Conservation (phyloP, 2,888 invertebrate species). For the Temnothorax ravouxi region DNA sequence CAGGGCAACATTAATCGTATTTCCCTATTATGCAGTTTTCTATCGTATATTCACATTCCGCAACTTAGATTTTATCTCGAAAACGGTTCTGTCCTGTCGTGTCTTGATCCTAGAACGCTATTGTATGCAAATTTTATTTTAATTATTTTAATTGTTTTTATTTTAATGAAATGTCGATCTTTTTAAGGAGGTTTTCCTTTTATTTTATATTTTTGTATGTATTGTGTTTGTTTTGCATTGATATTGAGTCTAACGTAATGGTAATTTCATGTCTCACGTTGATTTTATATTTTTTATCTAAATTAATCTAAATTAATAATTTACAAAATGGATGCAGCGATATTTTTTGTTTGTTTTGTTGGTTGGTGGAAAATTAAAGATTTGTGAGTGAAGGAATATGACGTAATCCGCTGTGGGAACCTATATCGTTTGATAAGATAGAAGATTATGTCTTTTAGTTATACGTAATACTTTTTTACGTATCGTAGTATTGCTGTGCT, state of each 20-base stretch:
- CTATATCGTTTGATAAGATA: neutral
- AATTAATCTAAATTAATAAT: neutral
- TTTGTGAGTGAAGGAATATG: neutral
- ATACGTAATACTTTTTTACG: neutral
- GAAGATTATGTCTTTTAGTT: constrained; percentile 1
- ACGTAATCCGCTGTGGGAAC: neutral
- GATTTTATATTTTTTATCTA: neutral
- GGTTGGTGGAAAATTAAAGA: neutral
- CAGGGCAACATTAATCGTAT: constrained; percentile 4
- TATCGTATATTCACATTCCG: constrained; percentile 35
- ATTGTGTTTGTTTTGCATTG: neutral
- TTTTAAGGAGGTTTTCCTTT: neutral
- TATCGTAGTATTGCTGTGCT: neutral
- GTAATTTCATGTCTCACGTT: neutral
- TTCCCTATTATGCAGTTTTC: constrained; percentile 15
- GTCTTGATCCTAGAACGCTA: constrained; percentile 33
- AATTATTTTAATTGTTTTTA: neutral
- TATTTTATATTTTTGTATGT: neutral
- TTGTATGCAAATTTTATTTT: constrained; percentile 14
- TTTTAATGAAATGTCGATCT: neutral
- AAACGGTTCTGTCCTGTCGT: constrained; percentile 38
- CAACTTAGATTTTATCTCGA: constrained; percentile 32
- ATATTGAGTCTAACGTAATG: neutral
- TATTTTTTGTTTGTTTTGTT: neutral
- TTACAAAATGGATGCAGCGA: neutral